These are phyloP conservation scores for Jacana jacana DNA, from an alignment of 2,113 vertebrate species.

Conservation along the genomic window DNA sequence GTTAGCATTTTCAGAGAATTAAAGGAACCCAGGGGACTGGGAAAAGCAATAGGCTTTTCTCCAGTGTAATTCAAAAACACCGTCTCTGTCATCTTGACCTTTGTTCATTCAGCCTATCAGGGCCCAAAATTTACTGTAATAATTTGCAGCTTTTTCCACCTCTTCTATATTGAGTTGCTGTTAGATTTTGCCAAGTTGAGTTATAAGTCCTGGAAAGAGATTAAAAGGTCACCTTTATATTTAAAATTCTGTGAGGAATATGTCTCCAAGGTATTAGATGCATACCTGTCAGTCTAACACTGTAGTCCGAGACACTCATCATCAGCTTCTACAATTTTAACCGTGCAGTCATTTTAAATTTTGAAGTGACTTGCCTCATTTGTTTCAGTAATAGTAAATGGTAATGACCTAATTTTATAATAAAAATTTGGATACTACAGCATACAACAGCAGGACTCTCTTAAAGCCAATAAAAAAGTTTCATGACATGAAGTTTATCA, in stretches of 20 bases:
- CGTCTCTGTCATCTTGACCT: not conserved
- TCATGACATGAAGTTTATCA: not conserved
- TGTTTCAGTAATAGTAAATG: not conserved
- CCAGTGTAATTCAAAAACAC: not conserved
- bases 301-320: not conserved
- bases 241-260: not conserved
- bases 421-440: not conserved
- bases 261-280: not conserved
- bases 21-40: not conserved
- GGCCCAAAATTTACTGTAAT: not conserved
- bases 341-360: not conserved
- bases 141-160: not conserved
- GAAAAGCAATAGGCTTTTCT: not conserved
- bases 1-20: not conserved
- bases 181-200: not conserved
- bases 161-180: not conserved
- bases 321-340: not conserved
- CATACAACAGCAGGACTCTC: not conserved
- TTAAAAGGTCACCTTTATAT: not conserved
- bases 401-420: not conserved
- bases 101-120: not conserved
- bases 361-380: not conserved
- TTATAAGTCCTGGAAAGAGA: not conserved
- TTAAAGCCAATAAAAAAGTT: not conserved
- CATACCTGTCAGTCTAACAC: not conserved